Evolutionary conservation across 2,113 vertebrate genomes (phyloP), one percentile per base, ranked within the genome.

Genomic region (Eretmochelys imbricata): DNA sequence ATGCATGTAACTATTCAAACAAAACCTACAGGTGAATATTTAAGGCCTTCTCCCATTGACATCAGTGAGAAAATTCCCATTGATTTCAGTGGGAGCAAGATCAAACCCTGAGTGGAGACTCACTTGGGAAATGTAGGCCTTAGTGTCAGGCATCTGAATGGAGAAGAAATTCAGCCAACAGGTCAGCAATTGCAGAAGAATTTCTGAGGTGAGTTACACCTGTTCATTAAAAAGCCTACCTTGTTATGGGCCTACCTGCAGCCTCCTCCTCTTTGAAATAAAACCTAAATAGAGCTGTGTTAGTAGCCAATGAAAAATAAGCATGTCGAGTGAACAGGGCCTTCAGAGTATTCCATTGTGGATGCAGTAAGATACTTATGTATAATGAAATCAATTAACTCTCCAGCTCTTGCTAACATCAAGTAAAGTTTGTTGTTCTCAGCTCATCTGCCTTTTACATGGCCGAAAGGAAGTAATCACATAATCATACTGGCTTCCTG

Each of bases 91-190:
- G 13, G 55, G 48, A 42, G 25, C 38, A 42, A 54, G 55, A 31
- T 65, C 62, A 65, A 54, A 19, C 16, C 0, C 0, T 35, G 87
- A 55, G 10, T 4, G 0, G 0, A 0, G 1, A 51, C 20, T n/a
- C 46, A 81, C 12, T 10, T 46, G 20, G 22, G 72, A 46, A 69
- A n/a, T 69, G 62, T n/a, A n/a, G 35, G 16, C 31, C 31, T 69
- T 69, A n/a, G 14, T 20, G 35, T 25, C 72, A 46, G 72, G 72
- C 24, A 3, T 46, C 0, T 0, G 75, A 69, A 29, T 29, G 24
- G 54, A 19, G 57, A 1, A 6, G 85, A 31, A 1, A 49, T 81
- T 69, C 46, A 0, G 1, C 8, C 51, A 6, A 42, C 1, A 84
- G 4, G 5, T 1, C 0, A 46, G 62, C 79, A 87, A 82, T 54